Percentiles rank a stretch among this genome's conserved stretches.
phyloP scores from a whole-genome alignment of 37 sponge, comb jelly and placozoan species.

The Halichondria panicea region DNA sequence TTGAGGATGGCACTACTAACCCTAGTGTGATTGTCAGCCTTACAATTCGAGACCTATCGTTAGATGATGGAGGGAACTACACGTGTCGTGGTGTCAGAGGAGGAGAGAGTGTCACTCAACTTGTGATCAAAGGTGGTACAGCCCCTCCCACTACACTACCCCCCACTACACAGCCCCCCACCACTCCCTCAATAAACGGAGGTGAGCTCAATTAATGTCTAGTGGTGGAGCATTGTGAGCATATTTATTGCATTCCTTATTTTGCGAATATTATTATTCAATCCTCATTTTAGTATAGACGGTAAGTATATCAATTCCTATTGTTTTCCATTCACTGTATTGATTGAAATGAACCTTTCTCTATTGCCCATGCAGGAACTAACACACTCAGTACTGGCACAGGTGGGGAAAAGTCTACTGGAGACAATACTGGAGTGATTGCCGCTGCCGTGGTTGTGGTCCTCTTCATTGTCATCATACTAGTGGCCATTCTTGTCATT shows the following conservation, averaged over 20 bases:
- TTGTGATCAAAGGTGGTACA: not conserved
- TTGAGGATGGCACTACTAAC: not conserved
- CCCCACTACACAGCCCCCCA: constrained; percentile 1
- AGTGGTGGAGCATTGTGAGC: not conserved
- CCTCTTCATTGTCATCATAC: constrained; percentile 6
- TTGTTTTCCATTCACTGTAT: too few relatives aligned
- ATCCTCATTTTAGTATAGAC: too few relatives aligned
- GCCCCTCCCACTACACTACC: not conserved
- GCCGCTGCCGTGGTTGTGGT: constrained; percentile 16
- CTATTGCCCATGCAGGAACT: not conserved
- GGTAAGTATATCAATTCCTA: too few relatives aligned
- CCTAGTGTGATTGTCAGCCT: constrained; percentile 1
- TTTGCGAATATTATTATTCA: too few relatives aligned
- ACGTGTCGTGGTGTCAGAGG: constrained; percentile 8
- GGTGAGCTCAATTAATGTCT: not conserved
- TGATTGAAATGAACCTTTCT: too few relatives aligned
- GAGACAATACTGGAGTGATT: not conserved
- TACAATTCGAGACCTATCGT: not conserved
- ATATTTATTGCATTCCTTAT: too few relatives aligned
- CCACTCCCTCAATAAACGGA: not conserved
- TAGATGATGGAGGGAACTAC: constrained; percentile 20
- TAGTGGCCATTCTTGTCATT: not conserved
- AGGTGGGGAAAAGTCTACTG: not conserved
- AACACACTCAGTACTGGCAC: not conserved
- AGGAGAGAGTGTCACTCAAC: not conserved